These are phyloP conservation scores for Oceanites oceanicus DNA, from an alignment of 2,113 vertebrate genomes.

Conservation along the genomic window DNA sequence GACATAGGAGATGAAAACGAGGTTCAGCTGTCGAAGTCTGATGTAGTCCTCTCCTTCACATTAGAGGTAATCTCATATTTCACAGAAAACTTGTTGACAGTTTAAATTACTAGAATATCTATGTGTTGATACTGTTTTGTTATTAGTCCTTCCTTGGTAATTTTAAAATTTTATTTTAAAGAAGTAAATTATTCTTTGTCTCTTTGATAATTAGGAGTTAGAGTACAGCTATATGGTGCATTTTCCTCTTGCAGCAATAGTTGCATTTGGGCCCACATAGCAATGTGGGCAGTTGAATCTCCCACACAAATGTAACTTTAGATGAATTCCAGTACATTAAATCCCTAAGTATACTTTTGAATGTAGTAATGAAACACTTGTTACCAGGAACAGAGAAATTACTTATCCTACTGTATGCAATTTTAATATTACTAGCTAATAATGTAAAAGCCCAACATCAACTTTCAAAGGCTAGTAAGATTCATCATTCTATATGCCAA, in stretches of 20 bases:
- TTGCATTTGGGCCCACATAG: background rate
- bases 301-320: background rate
- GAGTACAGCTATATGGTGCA: background rate
- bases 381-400: background rate
- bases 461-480: background rate
- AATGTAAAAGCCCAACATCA: background rate
- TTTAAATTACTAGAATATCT: background rate
- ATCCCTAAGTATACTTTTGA: background rate
- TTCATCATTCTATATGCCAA: background rate
- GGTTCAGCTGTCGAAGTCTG: constrained; percentile 89
- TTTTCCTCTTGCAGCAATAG: background rate
- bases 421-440: background rate
- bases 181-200: background rate
- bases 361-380: background rate
- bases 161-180: background rate
- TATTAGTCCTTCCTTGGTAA: background rate
- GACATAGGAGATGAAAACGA: constrained; percentile 94
- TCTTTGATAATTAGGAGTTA: background rate
- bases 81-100: background rate
- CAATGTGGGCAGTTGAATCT: background rate
- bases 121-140: background rate
- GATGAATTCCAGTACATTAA: background rate
- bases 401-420: background rate
- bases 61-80: constrained; percentile 83
- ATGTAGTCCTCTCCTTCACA: constrained; percentile 91